These are phyloP conservation scores for Axis porcinus DNA, from an alignment of 2,113 vertebrate species.

Conservation along the genomic window DNA sequence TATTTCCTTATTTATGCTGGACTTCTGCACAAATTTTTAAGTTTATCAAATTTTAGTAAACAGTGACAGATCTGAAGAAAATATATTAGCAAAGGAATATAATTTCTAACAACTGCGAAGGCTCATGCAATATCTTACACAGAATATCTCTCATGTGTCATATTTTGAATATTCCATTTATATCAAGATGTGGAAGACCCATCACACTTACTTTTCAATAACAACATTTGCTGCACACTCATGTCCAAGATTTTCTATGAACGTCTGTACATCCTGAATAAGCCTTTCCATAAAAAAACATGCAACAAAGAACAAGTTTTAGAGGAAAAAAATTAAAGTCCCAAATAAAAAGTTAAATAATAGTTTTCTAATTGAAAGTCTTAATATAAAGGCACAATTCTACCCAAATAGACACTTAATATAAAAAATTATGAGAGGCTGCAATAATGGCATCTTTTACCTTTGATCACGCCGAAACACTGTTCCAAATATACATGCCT, in stretches of 20 bases:
- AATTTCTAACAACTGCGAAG: neutral
- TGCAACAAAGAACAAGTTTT: slow-evolving; percentile 19
- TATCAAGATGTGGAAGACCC: neutral
- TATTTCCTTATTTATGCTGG: neutral
- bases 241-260: slow-evolving; percentile 88
- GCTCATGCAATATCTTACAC: neutral
- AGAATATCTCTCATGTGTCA: neutral
- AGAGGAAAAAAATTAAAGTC: neutral
- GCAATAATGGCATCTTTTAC: slow-evolving; percentile 71
- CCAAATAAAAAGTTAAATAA: neutral
- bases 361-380: neutral
- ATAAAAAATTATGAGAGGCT: neutral
- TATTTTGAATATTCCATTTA: neutral
- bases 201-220: slow-evolving; percentile 80
- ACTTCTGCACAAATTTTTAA: neutral
- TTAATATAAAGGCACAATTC: neutral
- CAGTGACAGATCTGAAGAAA: neutral
- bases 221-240: slow-evolving; percentile 86
- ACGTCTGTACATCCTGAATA: slow-evolving; percentile 90
- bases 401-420: neutral
- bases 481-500: slow-evolving; percentile 92
- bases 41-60: neutral
- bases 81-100: neutral
- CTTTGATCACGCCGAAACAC: slow-evolving; percentile 94
- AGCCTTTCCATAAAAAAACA: slow-evolving; percentile 80